Percentiles rank a stretch among this genome's conserved stretches.
phyloP scores from a whole-genome alignment of 2,888 invertebrate genomes.

The Deladenus siricidicola region DNA sequence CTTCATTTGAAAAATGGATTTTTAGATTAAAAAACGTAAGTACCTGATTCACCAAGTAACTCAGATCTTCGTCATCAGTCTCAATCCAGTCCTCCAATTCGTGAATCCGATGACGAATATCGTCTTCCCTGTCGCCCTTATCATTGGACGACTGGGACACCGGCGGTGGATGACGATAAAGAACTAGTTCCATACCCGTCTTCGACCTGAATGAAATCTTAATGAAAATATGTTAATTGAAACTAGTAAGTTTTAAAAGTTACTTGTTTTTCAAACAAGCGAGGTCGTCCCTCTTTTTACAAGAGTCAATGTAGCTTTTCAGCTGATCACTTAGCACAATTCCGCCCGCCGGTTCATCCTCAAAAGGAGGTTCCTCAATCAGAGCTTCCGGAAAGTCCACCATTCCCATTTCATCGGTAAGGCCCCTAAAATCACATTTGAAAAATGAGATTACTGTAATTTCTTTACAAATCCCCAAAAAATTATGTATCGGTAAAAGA shows the following conservation, averaged over 20 bases:
- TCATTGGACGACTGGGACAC: not conserved
- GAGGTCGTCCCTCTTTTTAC: not conserved
- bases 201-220: not conserved
- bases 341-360: constrained; percentile 2
- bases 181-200: constrained; percentile 13
- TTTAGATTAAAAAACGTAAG: too few species aligned
- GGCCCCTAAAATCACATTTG: not conserved
- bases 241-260: not conserved
- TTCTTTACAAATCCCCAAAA: too few species aligned
- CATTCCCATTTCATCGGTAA: constrained; percentile 2
- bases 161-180: constrained; percentile 7
- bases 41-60: too few species aligned
- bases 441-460: too few species aligned
- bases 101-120: constrained; percentile 8
- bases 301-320: constrained; percentile 8
- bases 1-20: too few species aligned
- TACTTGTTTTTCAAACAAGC: not conserved
- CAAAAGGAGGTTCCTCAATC: constrained; percentile 17
- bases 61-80: constrained; percentile 6
- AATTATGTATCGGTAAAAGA: too few species aligned
- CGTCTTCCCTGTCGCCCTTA: constrained; percentile 2
- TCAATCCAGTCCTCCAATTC: constrained; percentile 10
- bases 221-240: too few species aligned
- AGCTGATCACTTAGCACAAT: constrained; percentile 15
- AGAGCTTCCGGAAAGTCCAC: not conserved